Evolutionary conservation across 2,797 vertebrate species (phyloP), one percentile per base, ranked within the genome.

Genomic region (Botia almorhae): DNA sequence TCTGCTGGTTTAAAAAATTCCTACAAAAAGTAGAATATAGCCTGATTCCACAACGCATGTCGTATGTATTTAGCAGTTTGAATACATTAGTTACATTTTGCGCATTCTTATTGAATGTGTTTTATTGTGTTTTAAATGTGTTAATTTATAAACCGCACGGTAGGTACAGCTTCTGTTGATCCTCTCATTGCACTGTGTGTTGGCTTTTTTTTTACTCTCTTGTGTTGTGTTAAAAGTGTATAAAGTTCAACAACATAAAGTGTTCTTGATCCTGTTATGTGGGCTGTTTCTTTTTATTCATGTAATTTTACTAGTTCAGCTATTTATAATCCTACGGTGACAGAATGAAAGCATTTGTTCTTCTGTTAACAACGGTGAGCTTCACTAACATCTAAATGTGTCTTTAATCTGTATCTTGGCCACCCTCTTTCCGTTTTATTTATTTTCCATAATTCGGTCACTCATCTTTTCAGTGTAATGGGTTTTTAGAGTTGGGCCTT

Each of bases 131-230:
- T 14, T 55, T 2, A 58, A 68, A 36, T 33, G 4, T 33, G 26
- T 2, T 55, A 1, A 53, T 67, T 76, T 50, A 14, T 48, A 48
- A 48, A 56, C 7, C 51, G 16, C 29, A 4, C 7, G 36, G 69
- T 60, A 68, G 86, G 85, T 89, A 84, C 78, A 87, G 81, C 84
- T 85, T 86, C 82, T 89, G 87, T 89, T 86, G 82, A 87, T 88
- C 85, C 83, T 79, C 68, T 84, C 75, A 72, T 60, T 84, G 48
- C 82, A 76, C 23, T 65, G 56, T 83, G 69, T 86, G 74, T 69
- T 80, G 33, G 48, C 73, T 39, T 80, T n/a, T 69, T 61, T 69
- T 75, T 64, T 64, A 26, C 67, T 69, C 69, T 17, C 14, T 80
- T 76, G 26, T 83, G 56, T 79, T 61, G 56, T 76, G 76, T 86